These are phyloP conservation scores for Sitophilus oryzae DNA, from an alignment of 1,140 invertebrate species.

Conservation along the genomic window DNA sequence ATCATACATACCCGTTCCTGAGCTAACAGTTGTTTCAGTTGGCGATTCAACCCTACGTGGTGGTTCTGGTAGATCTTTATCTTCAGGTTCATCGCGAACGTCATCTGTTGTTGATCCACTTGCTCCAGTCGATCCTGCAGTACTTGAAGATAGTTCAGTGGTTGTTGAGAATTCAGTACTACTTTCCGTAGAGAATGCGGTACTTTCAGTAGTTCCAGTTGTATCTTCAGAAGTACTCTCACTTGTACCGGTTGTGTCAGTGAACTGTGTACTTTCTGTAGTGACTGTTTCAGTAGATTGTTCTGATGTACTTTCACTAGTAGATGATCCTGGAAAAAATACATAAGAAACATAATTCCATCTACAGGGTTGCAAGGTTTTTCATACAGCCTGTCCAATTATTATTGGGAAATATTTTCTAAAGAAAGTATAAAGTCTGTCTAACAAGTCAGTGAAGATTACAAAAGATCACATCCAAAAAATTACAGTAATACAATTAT, in stretches of 20 bases:
- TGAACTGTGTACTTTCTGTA: neutral
- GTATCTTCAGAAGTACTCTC: conserved; percentile 3
- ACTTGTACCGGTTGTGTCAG: neutral
- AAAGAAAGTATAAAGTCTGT: too few species aligned
- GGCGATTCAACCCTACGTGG: neutral
- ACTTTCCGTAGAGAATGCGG: too few species aligned
- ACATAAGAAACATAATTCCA: too few species aligned
- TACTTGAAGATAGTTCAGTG: too few species aligned
- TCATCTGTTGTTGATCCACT: neutral
- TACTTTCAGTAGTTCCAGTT: neutral
- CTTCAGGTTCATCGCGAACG: neutral
- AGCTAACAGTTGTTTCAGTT: neutral
- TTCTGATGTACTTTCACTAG: conserved; percentile 12
- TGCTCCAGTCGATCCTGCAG: too few species aligned
- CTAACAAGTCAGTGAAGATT: too few species aligned
- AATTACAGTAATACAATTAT: too few species aligned
- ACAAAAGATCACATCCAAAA: too few species aligned
- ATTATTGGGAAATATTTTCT: too few species aligned
- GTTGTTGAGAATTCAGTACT: too few species aligned
- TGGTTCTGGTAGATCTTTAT: neutral
- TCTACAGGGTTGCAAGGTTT: too few species aligned
- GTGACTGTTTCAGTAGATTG: conserved; percentile 10
- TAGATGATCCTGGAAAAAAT: neutral
- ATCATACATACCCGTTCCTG: neutral
- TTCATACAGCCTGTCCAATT: too few species aligned